These are phyloP conservation scores for Thomomys bottae DNA, from an alignment of 2,113 vertebrate genomes.

Conservation along the genomic window DNA sequence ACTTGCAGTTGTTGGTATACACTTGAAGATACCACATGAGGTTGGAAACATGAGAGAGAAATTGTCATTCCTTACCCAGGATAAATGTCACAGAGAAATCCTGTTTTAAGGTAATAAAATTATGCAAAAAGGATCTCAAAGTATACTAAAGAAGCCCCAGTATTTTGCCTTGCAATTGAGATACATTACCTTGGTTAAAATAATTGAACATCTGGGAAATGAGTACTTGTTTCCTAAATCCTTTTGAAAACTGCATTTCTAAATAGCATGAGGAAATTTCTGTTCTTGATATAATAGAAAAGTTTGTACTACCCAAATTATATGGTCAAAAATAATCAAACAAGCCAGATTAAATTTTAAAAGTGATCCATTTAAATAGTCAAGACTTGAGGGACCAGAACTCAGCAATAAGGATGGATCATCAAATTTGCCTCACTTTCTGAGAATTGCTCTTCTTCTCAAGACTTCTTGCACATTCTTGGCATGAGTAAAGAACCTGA, in stretches of 20 bases:
- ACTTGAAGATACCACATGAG: background rate
- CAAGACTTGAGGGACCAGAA: background rate
- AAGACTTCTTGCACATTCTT: background rate
- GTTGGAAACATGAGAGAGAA: background rate
- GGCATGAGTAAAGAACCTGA: background rate
- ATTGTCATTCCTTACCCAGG: constrained; percentile 26
- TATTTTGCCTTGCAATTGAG: constrained; percentile 56
- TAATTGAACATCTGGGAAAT: constrained; percentile 66
- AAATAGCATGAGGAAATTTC: constrained; percentile 31
- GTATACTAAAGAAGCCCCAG: constrained; percentile 37
- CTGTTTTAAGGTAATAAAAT: constrained; percentile 33
- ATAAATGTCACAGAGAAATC: constrained; percentile 38
- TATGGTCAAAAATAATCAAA: constrained; percentile 11
- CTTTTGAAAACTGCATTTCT: constrained; percentile 52
- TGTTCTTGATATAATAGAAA: background rate
- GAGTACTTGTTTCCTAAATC: constrained; percentile 15
- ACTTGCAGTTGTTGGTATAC: background rate
- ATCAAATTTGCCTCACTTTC: background rate
- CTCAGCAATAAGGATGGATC: background rate
- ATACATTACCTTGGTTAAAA: constrained; percentile 52
- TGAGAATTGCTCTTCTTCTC: background rate
- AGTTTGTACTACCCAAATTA: constrained; percentile 39
- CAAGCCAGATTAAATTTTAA: constrained; percentile 7
- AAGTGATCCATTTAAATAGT: background rate
- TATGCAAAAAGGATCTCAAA: constrained; percentile 34